Percentiles rank a stretch among this genome's conserved stretches.
These are phyloP conservation scores for Hiodon tergisus DNA, from an alignment of 2,113 vertebrate species.

Conservation along the genomic window DNA sequence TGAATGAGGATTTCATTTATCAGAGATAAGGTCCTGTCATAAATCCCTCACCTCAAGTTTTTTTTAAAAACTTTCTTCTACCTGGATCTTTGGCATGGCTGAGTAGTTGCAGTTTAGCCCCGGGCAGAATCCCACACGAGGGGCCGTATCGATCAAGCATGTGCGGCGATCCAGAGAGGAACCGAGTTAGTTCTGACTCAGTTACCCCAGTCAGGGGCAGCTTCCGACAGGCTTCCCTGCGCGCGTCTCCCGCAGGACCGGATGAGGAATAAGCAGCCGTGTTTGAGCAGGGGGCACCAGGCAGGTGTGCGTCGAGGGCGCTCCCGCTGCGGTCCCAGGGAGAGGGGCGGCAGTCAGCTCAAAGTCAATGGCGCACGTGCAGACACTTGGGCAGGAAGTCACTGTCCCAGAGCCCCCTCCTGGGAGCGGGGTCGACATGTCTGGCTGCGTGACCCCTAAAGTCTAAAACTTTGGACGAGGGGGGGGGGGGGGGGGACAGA, in stretches of 20 bases:
- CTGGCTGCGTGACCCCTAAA: no score
- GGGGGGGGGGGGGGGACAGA: not conserved
- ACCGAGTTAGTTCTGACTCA: not conserved
- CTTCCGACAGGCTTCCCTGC: not conserved
- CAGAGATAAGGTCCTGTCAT: slow-evolving; percentile 5
- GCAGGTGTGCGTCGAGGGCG: not conserved
- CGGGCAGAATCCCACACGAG: not conserved
- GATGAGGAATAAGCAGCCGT: not conserved
- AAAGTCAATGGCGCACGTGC: no score
- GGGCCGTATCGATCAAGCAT: not conserved
- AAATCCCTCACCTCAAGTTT: not conserved
- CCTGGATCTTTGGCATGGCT: not conserved
- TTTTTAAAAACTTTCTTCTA: not conserved
- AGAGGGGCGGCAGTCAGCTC: not conserved
- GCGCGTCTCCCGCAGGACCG: not conserved
- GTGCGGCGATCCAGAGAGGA: not conserved
- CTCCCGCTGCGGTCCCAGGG: not conserved
- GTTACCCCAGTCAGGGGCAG: not conserved
- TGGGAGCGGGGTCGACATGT: no score
- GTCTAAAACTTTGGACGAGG: no score
- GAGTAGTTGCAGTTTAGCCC: not conserved
- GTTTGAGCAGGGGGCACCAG: not conserved
- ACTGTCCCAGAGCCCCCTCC: not conserved
- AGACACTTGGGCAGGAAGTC: not conserved
- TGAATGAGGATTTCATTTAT: slow-evolving; percentile 7